phyloP scores from a whole-genome alignment of 2,113 vertebrate species.

The Gymnobelideus leadbeateri region DNA sequence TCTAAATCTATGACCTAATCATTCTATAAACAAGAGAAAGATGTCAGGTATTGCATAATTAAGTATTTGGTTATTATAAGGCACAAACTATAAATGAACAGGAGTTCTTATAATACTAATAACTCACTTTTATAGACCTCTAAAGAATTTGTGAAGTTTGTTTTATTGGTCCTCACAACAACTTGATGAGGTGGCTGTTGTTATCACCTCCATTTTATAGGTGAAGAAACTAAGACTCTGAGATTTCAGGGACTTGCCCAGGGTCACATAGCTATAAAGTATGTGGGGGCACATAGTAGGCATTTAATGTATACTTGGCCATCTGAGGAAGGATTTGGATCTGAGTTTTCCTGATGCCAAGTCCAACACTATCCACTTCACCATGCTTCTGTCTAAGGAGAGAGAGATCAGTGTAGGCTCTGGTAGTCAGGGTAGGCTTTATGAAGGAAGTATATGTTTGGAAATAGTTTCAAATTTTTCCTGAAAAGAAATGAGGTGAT shows the following conservation, averaged over 20 bases:
- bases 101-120: background rate
- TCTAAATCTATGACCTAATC: background rate
- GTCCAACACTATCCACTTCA: background rate
- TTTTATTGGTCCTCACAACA: background rate
- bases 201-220: background rate
- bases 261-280: background rate
- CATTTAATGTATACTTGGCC: background rate
- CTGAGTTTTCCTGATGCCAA: background rate
- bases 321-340: background rate
- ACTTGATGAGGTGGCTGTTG: background rate
- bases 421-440: background rate
- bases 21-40: background rate
- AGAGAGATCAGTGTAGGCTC: background rate
- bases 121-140: background rate
- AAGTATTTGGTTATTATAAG: background rate
- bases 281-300: background rate
- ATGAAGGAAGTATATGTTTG: background rate
- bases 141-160: background rate
- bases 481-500: background rate
- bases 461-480: background rate
- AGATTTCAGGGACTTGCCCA: background rate
- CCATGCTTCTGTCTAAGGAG: background rate
- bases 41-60: background rate
- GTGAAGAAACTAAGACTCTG: background rate
- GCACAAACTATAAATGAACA: background rate